Evolutionary conservation across 2,113 vertebrate genomes (phyloP).

Genomic region (Orcinus orca): DNA sequence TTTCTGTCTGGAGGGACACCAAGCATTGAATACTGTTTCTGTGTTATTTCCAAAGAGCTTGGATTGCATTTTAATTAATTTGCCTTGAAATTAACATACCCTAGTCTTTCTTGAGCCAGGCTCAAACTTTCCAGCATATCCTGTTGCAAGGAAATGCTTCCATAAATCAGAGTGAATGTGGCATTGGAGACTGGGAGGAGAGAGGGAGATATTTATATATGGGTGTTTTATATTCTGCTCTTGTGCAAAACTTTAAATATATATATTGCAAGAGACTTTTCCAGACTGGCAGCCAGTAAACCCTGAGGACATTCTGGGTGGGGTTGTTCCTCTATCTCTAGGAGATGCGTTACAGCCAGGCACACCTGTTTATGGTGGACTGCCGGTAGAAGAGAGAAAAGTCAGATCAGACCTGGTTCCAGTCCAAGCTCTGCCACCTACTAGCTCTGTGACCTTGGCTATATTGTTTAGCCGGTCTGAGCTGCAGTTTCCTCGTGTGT

Average conservation of each 20-base stretch:
- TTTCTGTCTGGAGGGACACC: not conserved
- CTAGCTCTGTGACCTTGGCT: not conserved
- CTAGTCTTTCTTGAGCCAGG: not conserved
- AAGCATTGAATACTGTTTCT: constrained; percentile 10
- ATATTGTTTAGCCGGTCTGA: not conserved
- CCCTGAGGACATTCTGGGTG: fast-evolving
- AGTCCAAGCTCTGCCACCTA: not conserved
- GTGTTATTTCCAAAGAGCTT: constrained; percentile 50
- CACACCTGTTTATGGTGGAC: fast-evolving
- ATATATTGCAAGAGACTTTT: not conserved
- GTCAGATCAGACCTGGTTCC: not conserved
- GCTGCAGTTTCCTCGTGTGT: not conserved
- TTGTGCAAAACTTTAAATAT: not conserved
- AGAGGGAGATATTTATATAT: not conserved
- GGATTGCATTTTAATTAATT: constrained; percentile 70
- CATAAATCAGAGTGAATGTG: not conserved
- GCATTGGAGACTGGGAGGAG: not conserved
- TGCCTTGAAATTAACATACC: constrained; percentile 60
- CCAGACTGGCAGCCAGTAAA: not conserved
- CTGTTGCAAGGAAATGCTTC: constrained; percentile 50
- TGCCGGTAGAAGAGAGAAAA: not conserved
- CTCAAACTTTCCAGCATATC: constrained; percentile 36
- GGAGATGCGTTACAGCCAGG: fast-evolving
- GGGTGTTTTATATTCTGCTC: not conserved
- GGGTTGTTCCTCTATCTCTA: not conserved